Evolutionary conservation across 2,888 invertebrate species (phyloP), one percentile per base, ranked within the genome.

Genomic region (Pammene aurita): DNA sequence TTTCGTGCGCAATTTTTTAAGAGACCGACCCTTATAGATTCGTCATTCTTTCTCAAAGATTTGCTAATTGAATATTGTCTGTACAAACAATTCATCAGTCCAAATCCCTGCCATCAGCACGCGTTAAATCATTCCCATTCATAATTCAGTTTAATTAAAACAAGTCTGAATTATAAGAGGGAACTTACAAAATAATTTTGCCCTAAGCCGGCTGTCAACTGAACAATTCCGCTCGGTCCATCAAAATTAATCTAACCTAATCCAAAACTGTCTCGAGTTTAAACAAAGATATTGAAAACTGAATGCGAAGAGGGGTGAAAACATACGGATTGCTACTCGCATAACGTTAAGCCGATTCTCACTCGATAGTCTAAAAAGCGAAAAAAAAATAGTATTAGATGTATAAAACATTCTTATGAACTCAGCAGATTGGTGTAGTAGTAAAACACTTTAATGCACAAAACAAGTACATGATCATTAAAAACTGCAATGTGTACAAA

Each of bases 211-310:
- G 75, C 88, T 90, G 91, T 90, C 90, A 87, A 82, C 87, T 84
- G 82, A 87, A 89, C 90, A 90, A 90, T 91, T 88, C 85, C 81
- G 84, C 84, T 82, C 86, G 89, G 92, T 90, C 90, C 87, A 90
- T 91, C 92, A 90, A 88, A 90, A 91, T 92, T 92, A 91, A 91
- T 92, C 89, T 89, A 88, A 85, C 89, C 86, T 87, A 89, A 90
- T 90, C 87, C 89, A 72, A 72, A 74, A 78, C 86, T 83, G 89
- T 87, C 86, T 89, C 83, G 81, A 90, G 87, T 88, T 90, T 84
- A 87, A 87, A 89, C 89, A 90, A 89, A 88, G 90, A 89, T 89
- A 89, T 88, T 87, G 87, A 82, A 84, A 88, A 89, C 86, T 86
- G 84, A 86, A 85, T 86, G 86, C 84, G 84, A 83, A 85, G 84